phyloP scores from a whole-genome alignment of 53 echinoderm and acorn worm species.

The Stichopus horrens region DNA sequence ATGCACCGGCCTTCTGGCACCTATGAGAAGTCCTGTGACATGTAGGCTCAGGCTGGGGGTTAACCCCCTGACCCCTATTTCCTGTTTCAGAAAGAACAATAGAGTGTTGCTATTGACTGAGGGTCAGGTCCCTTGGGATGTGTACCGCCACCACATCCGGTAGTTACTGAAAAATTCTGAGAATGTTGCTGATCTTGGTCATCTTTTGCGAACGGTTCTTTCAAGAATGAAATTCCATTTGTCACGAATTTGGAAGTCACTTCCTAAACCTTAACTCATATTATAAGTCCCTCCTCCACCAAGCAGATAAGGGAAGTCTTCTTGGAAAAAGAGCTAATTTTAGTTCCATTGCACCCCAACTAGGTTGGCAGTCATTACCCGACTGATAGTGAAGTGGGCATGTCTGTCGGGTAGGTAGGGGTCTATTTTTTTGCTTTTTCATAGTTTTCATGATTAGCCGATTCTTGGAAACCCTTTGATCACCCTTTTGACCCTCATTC shows the following conservation, averaged over 20 bases:
- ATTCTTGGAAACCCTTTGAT: background rate
- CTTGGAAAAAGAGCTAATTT: background rate
- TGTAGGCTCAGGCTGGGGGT: background rate
- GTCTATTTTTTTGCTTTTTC: background rate
- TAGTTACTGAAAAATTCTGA: background rate
- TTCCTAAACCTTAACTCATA: background rate
- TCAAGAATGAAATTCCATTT: background rate
- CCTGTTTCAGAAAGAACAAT: too few species aligned
- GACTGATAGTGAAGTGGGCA: background rate
- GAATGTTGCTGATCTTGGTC: background rate
- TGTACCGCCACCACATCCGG: too few species aligned
- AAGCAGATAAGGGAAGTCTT: background rate
- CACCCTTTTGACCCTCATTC: background rate
- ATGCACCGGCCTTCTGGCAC: too few species aligned
- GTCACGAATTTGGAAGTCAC: too few species aligned
- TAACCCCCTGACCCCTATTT: background rate
- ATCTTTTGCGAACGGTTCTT: background rate
- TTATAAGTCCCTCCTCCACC: background rate
- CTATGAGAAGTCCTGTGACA: too few species aligned
- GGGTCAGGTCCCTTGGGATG: too few species aligned
- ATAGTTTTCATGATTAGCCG: background rate
- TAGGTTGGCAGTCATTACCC: too few species aligned
- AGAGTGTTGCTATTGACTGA: too few species aligned
- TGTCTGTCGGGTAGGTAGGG: background rate
- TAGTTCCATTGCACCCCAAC: too few species aligned